Base-by-base conservation (phyloP, 1,140 invertebrate species). In the Drosophila dunni region DNA sequence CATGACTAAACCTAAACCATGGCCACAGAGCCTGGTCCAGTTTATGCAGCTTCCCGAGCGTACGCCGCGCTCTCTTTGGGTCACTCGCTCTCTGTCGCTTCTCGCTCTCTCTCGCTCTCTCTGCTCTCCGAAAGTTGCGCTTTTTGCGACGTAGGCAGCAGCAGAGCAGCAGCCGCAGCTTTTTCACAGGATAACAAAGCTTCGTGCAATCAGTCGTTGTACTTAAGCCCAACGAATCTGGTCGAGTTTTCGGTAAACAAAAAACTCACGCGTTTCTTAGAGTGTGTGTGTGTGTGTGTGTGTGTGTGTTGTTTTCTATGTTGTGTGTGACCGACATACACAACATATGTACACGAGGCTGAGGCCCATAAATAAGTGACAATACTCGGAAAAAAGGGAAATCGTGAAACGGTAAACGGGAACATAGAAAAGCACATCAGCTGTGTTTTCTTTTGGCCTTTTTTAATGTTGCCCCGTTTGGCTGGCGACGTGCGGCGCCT, bases 121-220 rank as follows among this genome's bases (percentile, higher is more conserved):
- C 45, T 40, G 54, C 62, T 50, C 65, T 53, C 20, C 57, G 13
- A 54, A 81, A 82, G 34, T 75, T 82, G 83, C 79, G 79, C 82
- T 86, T 88, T 88, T 88, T 63, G 44, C 40, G 40, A 6, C 13
- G 11, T 11, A 42, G 40, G n/a, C 40, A 42, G n/a, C 40, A 42
- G 17, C 17, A 20, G 17, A 29, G 24, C 24, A 29, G 24, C 6
- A 29, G 75, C 10, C 51, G 53, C 46, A 88, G 84, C 84, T 89
- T 89, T 89, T 84, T 70, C 78, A 58, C 84, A 84, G 84, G 84
- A 89, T 89, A 89, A 89, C 80, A 89, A 89, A 89, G 84, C 80
- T 89, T 60, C 48, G 48, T 62, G 42, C 83, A 88, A 88, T 88
- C 83, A 88, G 83, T 88, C 85, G 83, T 88, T 86, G 83, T 89